Evolutionary conservation across 2,113 vertebrate species (phyloP), one percentile per base, ranked within the genome.

Genomic region (Urocolius indicus): DNA sequence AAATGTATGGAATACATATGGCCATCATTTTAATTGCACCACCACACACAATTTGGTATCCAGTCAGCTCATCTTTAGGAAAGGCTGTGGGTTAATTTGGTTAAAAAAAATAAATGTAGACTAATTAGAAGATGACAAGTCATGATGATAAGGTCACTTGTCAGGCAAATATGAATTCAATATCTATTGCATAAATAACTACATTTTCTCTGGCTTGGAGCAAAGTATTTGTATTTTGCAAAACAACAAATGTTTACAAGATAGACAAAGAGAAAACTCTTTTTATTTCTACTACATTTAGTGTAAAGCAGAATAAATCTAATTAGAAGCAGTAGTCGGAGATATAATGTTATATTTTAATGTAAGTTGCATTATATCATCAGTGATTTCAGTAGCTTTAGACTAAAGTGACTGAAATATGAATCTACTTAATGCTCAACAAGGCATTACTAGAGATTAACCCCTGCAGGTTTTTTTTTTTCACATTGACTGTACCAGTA

Each of bases 101-200:
- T 48, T 78, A 11, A 36, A 69, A 91, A 89, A 74, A 91, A 90
- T 14, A 55, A 52, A 62, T 18, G 29, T 34, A 76, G 51, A 80
- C 72, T 93, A 95, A 90, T 88, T 94, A 95, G 46, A 81, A 90
- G 83, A 92, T 89, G 90, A 83, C 76, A 90, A 78, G 90, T 95
- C 74, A 68, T 26, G 73, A 73, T 90, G 88, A 90, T 94, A 96
- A 96, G 85, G 88, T 92, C 94, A 90, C 69, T 95, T 93, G 93
- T 74, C 93, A 96, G 79, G 73, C 76, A 90, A 92, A 90, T 88
- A 84, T 63, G 82, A 95, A 84, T 81, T 93, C 69, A 81, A 18
- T 81, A 84, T 74, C 88, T 87, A 1, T 80, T 80, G 58, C 69
- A 63, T 43, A 95, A 96, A 94, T 90, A 38, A 81, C 65, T 96